These are phyloP conservation scores for Epinotia demarniana DNA, from an alignment of 2,888 invertebrate species.

Conservation along the genomic window DNA sequence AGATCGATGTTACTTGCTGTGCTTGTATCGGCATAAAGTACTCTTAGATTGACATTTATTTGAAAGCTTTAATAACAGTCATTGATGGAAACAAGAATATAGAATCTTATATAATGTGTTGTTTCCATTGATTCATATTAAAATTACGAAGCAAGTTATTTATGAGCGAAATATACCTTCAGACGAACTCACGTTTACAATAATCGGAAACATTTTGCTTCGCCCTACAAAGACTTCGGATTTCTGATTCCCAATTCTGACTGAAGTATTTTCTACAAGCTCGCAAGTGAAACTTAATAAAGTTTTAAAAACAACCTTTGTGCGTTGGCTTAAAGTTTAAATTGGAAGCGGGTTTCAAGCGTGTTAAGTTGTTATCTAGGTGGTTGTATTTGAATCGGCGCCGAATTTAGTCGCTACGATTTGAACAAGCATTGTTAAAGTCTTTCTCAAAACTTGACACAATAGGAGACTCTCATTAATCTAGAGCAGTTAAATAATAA, in stretches of 20 bases:
- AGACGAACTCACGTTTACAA: conserved; percentile 32
- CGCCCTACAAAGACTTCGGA: conserved; percentile 31
- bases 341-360: background rate
- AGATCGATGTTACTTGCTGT: too few species aligned
- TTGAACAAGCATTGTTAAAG: conserved; percentile 36
- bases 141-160: conserved; percentile 35
- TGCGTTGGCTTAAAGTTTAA: background rate
- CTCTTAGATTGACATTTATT: background rate
- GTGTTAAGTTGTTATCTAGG: background rate
- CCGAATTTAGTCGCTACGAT: conserved; percentile 31
- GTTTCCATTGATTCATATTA: conserved; percentile 34
- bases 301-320: background rate
- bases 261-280: conserved; percentile 1
- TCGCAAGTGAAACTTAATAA: background rate
- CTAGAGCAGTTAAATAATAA: conserved; percentile 33
- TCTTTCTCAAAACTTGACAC: conserved; percentile 33
- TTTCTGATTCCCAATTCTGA: conserved; percentile 31
- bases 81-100: conserved; percentile 26
- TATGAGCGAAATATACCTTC: conserved; percentile 32
- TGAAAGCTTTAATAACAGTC: conserved; percentile 14
- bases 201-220: conserved; percentile 37
- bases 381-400: conserved; percentile 24
- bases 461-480: conserved; percentile 40
- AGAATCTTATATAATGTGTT: conserved; percentile 24
- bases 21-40: too few species aligned